These are phyloP conservation scores for Rostratula benghalensis DNA, from an alignment of 2,113 vertebrate species.

Conservation along the genomic window DNA sequence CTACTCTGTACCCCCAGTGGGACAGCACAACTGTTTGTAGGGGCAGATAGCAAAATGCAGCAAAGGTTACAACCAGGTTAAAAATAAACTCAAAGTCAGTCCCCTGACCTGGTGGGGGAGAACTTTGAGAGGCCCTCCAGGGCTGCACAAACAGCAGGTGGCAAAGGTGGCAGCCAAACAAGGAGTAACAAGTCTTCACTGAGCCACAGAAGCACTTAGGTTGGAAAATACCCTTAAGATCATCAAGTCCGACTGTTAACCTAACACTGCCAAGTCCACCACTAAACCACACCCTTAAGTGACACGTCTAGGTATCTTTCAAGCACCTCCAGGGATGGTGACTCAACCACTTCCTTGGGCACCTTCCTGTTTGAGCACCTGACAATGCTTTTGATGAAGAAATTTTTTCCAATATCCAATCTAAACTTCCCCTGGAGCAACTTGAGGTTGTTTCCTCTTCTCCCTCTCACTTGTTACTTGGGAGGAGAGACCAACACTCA, in stretches of 20 bases:
- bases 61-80: not conserved
- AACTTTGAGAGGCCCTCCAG: not conserved
- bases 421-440: not conserved
- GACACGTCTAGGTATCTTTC: not conserved
- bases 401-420: not conserved
- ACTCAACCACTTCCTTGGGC: not conserved
- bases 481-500: not conserved
- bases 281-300: not conserved
- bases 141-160: not conserved
- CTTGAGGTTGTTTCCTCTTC: not conserved
- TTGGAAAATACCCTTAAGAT: not conserved
- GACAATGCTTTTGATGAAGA: not conserved
- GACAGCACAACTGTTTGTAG: not conserved
- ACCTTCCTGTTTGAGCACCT: not conserved
- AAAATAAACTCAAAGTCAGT: conserved; percentile 1
- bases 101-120: not conserved
- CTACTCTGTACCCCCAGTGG: not conserved
- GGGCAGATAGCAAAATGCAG: not conserved
- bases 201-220: not conserved
- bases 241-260: not conserved
- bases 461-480: not conserved
- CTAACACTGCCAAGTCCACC: not conserved
- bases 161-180: not conserved
- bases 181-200: not conserved
- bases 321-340: not conserved